phyloP scores from a whole-genome alignment of 2,797 vertebrate species.

The Clarias laeviceps region DNA sequence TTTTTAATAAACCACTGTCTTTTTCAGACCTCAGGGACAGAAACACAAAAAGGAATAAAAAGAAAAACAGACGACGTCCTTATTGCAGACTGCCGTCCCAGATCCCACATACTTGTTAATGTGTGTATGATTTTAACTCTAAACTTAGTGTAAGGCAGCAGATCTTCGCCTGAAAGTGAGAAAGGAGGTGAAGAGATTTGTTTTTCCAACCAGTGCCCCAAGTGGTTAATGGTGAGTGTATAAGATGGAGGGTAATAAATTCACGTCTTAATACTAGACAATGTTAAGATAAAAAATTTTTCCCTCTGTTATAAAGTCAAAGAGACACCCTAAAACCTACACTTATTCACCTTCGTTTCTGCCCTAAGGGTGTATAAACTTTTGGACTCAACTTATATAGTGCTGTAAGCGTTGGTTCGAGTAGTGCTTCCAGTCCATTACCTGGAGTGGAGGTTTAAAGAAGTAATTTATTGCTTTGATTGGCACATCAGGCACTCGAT shows the following conservation, averaged over 20 bases:
- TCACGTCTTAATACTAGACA: not conserved
- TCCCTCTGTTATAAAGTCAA: not conserved
- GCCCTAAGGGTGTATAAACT: not conserved
- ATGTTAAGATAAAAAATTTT: not conserved
- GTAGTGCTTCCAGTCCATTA: not conserved
- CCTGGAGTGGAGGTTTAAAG: conserved; percentile 4
- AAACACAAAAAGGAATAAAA: not conserved
- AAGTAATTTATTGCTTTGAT: not conserved
- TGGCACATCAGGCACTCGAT: not conserved
- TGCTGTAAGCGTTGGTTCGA: not conserved
- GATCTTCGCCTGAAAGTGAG: not conserved
- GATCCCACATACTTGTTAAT: not conserved
- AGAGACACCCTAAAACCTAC: not conserved
- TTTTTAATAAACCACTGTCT: not conserved
- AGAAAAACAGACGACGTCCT: not conserved
- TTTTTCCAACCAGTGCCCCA: not conserved
- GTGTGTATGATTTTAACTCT: not conserved
- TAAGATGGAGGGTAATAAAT: not conserved
- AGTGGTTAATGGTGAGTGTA: not conserved
- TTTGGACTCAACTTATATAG: not conserved
- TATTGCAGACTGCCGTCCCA: not conserved
- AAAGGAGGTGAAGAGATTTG: conserved; percentile 6
- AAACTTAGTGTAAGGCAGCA: not conserved
- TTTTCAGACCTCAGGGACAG: not conserved
- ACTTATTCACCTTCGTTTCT: not conserved